Base-by-base conservation (phyloP, 2,888 invertebrate species). In the Drosophila neutralis region DNA sequence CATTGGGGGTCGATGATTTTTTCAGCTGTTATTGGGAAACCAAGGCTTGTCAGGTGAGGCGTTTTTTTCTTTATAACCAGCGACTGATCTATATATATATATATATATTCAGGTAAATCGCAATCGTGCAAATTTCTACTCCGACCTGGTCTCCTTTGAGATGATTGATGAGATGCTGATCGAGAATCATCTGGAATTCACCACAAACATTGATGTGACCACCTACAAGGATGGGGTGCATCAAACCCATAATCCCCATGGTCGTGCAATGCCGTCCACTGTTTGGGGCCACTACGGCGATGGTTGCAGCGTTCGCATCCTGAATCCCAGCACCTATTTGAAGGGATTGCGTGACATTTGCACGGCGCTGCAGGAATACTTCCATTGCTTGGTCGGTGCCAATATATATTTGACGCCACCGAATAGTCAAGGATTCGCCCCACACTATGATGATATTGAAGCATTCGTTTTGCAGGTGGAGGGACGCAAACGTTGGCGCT, bases 381-480 rank as follows among this genome's bases (percentile, higher is more conserved):
- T 99, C 91, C 97, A 97, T 60, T 97, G 97, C 60, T 97, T 98
- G 94, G 98, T 98, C 53, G 99, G 99, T 4, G 97, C 98, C 0
- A 99, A 99, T 94, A 95, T 97, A 2, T 99, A 99, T 91, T 93
- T 99, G 62, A 99, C 99, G 2, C 99, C 99, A 4, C 96, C 98
- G 0, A 96, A 97, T 70, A 97, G 97, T 81, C 99, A 99, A 94
- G 99, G 99, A 0, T 99, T 99, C 94, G 99, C 99, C 0, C 99
- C 99, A 0, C 99, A 99, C 93, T 99, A 96, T 92, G 99, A 99
- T 93, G 99, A 99, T 91, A 99, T 99, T 78, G 99, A 99, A 93
- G 99, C 99, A 0, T 99, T 99, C 92, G 96, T 99, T 54, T 92
- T 99, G 56, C 99, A 99, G 94, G 94, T 98, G 2, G 99, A 99